Percentiles rank a stretch among this genome's conserved stretches.
Evolutionary conservation across 1,140 invertebrate genomes (phyloP).

Genomic region (Tetragnatha versicolor): DNA sequence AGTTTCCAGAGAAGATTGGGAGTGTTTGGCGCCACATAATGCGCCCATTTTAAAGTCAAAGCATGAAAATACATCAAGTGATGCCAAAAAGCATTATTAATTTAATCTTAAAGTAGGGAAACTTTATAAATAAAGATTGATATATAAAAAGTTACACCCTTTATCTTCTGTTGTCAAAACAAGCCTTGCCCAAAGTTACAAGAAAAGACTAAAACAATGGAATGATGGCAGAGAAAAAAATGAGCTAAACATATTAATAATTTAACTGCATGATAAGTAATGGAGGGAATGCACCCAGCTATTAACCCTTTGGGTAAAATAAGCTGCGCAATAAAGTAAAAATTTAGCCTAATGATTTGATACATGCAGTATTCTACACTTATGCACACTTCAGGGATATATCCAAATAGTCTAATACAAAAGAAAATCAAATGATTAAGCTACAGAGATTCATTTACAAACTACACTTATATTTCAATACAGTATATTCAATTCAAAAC

Average conservation of each 20-base stretch:
- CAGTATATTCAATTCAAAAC: slow-evolving; percentile 6
- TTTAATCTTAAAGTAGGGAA: slow-evolving; percentile 20
- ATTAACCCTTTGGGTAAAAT: slow-evolving; percentile 14
- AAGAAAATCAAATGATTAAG: slow-evolving; percentile 43
- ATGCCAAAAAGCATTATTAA: slow-evolving; percentile 8
- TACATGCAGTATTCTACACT: slow-evolving; percentile 51
- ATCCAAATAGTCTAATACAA: slow-evolving; percentile 40
- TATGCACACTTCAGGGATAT: slow-evolving; percentile 25
- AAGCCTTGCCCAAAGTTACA: slow-evolving; percentile 16
- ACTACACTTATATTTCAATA: slow-evolving; percentile 44
- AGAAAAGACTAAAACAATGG: slow-evolving; percentile 20
- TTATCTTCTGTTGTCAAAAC: not conserved
- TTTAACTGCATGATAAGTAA: slow-evolving; percentile 6
- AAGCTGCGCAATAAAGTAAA: slow-evolving; percentile 17
- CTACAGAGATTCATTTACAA: slow-evolving; percentile 45
- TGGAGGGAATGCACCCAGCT: not conserved
- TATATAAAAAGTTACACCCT: not conserved
- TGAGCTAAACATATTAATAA: slow-evolving; percentile 2
- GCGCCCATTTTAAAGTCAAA: not conserved
- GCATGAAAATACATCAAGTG: slow-evolving; percentile 6
- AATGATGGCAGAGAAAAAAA: slow-evolving; percentile 43
- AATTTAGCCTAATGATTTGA: slow-evolving; percentile 28
- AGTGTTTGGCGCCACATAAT: no score
- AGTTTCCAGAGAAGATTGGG: no score
- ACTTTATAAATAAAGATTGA: slow-evolving; percentile 5